Base-by-base conservation (phyloP, 1,140 invertebrate species). In the Megalopta genalis region DNA sequence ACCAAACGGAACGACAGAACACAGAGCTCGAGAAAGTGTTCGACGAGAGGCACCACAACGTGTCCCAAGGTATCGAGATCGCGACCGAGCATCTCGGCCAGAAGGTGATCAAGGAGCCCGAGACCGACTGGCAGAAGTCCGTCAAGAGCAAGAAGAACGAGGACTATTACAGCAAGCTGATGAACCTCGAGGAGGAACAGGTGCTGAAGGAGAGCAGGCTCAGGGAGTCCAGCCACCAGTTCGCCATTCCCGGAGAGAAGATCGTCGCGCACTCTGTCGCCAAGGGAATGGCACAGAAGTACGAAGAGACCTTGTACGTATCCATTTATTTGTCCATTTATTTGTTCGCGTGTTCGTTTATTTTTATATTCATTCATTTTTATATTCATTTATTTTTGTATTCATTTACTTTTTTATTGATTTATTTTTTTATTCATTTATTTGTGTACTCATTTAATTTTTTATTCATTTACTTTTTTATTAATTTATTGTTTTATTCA, bases 1-100 rank as follows among this genome's bases (percentile, higher is more conserved):
- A 98, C 91, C 97, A 98, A 91, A 94, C 95, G 88, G 96, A 97
- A 88, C 95, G 97, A 77, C 94, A 96, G 93, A 96, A 97, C 88
- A 97, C 95, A 66, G 97, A 98, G 92, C 93, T 98, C 78, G 96
- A 97, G 88, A 95, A 96, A 91, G 95, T 97, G 37, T 98, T 98
- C 89, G 97, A 98, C 91, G 97, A 98, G 90, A 95, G 97, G 77
- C 94, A 96, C 65, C 95, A 96, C 88, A 94, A 93, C 62, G 91
- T 95, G 82, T 94, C 94, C 77, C 95, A 96, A 78, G 94, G 94
- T 32, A 94, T 95, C 81, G 92, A 93, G 60, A 92, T 94, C 46
- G 94, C 95, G 16, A 94, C 95, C 8, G 94, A 94, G 64, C 94
- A 94, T 72, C 87, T 96, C 60, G 95, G 95, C 77, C 94, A 94